phyloP scores from a whole-genome alignment of 2,113 vertebrate genomes.

The Forbesichthys papilliferus region DNA sequence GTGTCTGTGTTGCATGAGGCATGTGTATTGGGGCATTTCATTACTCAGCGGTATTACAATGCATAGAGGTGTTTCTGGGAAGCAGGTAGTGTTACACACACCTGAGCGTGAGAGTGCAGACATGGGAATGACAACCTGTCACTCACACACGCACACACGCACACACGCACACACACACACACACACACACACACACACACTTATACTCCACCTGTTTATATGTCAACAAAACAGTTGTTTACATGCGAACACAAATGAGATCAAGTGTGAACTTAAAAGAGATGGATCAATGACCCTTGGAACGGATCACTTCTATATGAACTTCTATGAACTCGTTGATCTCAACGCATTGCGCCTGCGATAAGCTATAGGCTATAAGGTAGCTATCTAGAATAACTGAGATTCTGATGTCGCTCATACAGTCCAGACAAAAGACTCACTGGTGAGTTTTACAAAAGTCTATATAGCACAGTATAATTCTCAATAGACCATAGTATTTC shows the following conservation, averaged over 20 bases:
- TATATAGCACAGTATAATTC: constrained; percentile 2
- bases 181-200: constrained; percentile 7
- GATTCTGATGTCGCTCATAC: constrained; percentile 37
- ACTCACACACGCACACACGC: constrained; percentile 22
- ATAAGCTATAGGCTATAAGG: not conserved
- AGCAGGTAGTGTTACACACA: constrained; percentile 52
- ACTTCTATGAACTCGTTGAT: not conserved
- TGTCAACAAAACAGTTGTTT: constrained; percentile 39
- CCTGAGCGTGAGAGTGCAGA: constrained; percentile 61
- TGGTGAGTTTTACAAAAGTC: constrained; percentile 28
- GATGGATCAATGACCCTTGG: too few relatives aligned
- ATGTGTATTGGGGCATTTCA: constrained; percentile 34
- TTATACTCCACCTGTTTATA: constrained; percentile 29
- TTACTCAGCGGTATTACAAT: constrained; percentile 59
- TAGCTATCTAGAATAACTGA: not conserved
- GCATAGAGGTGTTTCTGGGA: constrained; percentile 51
- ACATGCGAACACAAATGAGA: not conserved
- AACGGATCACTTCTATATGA: too few relatives aligned
- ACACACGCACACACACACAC: constrained; percentile 11
- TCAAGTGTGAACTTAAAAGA: too few relatives aligned
- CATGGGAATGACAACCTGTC: constrained; percentile 15
- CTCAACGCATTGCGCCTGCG: not conserved
- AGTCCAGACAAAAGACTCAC: constrained; percentile 44
- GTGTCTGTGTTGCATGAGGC: constrained; percentile 2
- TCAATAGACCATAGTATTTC: not conserved